A percentile compares a stretch with the other conserved stretches of the same genome.
Evolutionary conservation across 2,113 vertebrate genomes (phyloP).

Genomic region (Labeo rohita): DNA sequence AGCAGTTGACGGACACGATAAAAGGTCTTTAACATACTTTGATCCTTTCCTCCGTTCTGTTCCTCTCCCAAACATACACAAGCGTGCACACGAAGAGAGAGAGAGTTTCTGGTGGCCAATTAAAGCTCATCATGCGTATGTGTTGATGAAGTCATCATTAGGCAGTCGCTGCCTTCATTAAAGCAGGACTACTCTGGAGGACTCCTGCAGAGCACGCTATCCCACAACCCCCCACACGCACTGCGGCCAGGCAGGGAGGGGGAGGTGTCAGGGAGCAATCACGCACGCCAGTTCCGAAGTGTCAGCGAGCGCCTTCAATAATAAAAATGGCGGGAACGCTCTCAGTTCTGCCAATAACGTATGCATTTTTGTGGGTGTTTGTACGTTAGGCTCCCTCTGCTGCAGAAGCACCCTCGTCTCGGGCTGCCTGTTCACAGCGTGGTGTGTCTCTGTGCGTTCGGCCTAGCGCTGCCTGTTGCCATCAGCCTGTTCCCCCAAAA

Average conservation of each 20-base stretch:
- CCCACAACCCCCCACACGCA: slow-evolving; percentile 62
- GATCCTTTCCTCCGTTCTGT: neutral
- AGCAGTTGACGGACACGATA: slow-evolving; percentile 43
- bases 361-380: slow-evolving; percentile 51
- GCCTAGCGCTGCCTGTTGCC: slow-evolving; percentile 90
- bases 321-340: slow-evolving; percentile 53
- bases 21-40: slow-evolving; percentile 48
- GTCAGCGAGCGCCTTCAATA: slow-evolving; percentile 27
- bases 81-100: slow-evolving; percentile 2
- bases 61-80: slow-evolving; percentile 1
- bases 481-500: slow-evolving; percentile 97
- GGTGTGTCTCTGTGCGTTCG: slow-evolving; percentile 89
- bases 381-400: slow-evolving; percentile 79
- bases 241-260: slow-evolving; percentile 54
- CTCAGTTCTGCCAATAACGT: slow-evolving; percentile 36
- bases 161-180: slow-evolving; percentile 85
- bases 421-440: slow-evolving; percentile 88
- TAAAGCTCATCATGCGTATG: slow-evolving; percentile 85
- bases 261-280: slow-evolving; percentile 52
- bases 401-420: slow-evolving; percentile 80
- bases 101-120: slow-evolving; percentile 79
- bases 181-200: slow-evolving; percentile 63
- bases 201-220: slow-evolving; percentile 74
- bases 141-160: slow-evolving; percentile 92
- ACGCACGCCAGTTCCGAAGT: slow-evolving; percentile 28